phyloP scores from a whole-genome alignment of 2,888 invertebrate species.

The Thumatha senex region DNA sequence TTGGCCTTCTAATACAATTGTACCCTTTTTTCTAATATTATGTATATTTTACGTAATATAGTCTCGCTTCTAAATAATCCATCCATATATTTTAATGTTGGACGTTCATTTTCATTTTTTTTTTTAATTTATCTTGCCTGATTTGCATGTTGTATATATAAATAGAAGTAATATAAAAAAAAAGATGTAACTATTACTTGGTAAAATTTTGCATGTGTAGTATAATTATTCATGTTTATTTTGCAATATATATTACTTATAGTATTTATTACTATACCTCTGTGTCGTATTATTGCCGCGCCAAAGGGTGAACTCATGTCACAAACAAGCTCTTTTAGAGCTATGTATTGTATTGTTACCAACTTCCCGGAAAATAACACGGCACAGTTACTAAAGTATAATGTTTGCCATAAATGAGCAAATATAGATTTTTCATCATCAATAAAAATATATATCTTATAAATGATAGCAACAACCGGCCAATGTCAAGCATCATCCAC shows the following conservation, averaged over 20 bases:
- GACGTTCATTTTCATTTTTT: slow-evolving; percentile 71
- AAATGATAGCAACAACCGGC: slow-evolving; percentile 72
- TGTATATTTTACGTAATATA: slow-evolving; percentile 48
- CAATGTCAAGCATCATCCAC: slow-evolving; percentile 79
- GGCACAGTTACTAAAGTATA: slow-evolving; percentile 41
- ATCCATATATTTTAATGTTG: slow-evolving; percentile 70
- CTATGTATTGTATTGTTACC: slow-evolving; percentile 48
- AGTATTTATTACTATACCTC: slow-evolving; percentile 43
- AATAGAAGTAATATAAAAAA: slow-evolving; percentile 65
- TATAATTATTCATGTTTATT: slow-evolving; percentile 64
- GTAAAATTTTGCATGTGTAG: slow-evolving; percentile 77
- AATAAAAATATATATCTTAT: slow-evolving; percentile 58
- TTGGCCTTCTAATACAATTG: slow-evolving; percentile 58
- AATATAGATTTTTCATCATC: slow-evolving; percentile 59
- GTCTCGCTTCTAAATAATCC: slow-evolving; percentile 70
- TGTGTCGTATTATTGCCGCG: slow-evolving; percentile 51
- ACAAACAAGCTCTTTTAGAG: slow-evolving; percentile 55
- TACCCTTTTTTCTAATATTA: slow-evolving; percentile 40
- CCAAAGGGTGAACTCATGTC: slow-evolving; percentile 53
- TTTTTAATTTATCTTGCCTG: slow-evolving; percentile 73
- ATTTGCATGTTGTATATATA: slow-evolving; percentile 68
- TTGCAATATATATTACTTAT: slow-evolving; percentile 34
- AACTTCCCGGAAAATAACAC: slow-evolving; percentile 41
- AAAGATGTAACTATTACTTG: slow-evolving; percentile 68
- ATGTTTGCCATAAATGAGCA: slow-evolving; percentile 61